Evolutionary conservation across 2,113 vertebrate genomes (phyloP), one percentile per base, ranked within the genome.

Genomic region (Crotalus helleri): DNA sequence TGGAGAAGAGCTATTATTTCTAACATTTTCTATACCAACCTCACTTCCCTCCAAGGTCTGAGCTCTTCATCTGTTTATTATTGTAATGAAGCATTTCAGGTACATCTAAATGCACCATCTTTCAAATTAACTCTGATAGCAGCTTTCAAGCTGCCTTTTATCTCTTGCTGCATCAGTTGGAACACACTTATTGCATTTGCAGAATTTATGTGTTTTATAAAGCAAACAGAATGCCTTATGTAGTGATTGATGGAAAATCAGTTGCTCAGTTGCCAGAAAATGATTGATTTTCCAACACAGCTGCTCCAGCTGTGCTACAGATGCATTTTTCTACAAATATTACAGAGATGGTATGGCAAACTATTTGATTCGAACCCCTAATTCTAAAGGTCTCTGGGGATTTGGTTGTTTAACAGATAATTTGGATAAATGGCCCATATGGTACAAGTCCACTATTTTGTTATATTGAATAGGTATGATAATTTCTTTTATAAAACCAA

Each of bases 171-270:
- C 95, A 95, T 89, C 51, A 64, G 93, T 95, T 95, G 91, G 93
- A 96, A 94, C 53, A 39, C 91, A 55, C 92, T 96, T 97, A 98
- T 96, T 96, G 93, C 96, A 97, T 97, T 97, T 97, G 95, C 97
- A 97, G 96, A 96, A 97, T 96, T 96, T 95, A 94, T 95, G 96
- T 93, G 96, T 94, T 97, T 97, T 97, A 97, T 97, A 97, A 97
- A 97, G 1, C 93, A 95, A 96, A 94, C 87, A 49, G 92, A 95
- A 94, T 91, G 94, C 96, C 95, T 97, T 95, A 90, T 97, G 94
- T 97, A 97, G 96, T 97, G 97, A 98, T 98, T 98, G 98, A 98
- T 97, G 97, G 97, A 95, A 98, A 98, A 97, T 98, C 97, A 97
- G 97, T 94, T 94, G 93, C 96, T 96, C 96, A 96, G 96, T 98